Conservation (phyloP, 2,113 vertebrate genomes). For the Aythya baeri region DNA sequence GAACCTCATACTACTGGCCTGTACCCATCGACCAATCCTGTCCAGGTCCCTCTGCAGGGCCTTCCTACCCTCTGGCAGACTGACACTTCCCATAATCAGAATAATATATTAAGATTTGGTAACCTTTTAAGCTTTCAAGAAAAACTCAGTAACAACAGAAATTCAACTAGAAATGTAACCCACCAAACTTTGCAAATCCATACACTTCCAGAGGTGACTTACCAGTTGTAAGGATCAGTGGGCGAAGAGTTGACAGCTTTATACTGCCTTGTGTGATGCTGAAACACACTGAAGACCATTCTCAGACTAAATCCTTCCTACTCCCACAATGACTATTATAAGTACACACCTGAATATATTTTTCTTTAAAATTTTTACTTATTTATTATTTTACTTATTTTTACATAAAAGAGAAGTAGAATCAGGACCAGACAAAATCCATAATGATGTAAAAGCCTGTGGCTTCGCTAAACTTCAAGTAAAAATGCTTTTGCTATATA, state of each 20-base stretch:
- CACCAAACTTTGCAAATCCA: background rate
- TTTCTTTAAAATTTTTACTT: background rate
- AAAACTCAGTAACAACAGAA: background rate
- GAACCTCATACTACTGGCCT: too few species aligned
- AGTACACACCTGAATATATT: background rate
- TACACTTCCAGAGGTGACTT: background rate
- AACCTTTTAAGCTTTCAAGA: background rate
- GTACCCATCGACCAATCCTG: too few species aligned
- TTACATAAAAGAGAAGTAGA: background rate
- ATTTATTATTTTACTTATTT: too few species aligned
- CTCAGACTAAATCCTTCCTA: background rate
- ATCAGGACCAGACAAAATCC: background rate
- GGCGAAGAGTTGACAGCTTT: background rate
- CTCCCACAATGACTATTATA: background rate
- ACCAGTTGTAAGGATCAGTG: fast-evolving
- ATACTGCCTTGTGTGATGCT: background rate
- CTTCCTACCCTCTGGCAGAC: too few species aligned
- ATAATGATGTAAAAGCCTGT: background rate
- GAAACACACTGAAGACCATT: background rate
- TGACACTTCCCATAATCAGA: background rate
- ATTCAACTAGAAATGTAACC: background rate
- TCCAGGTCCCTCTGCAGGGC: too few species aligned
- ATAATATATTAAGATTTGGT: background rate
- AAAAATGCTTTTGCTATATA: background rate
- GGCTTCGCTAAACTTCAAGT: background rate